phyloP scores from a whole-genome alignment of 2,888 invertebrate genomes.

The Nowickia ferox region DNA sequence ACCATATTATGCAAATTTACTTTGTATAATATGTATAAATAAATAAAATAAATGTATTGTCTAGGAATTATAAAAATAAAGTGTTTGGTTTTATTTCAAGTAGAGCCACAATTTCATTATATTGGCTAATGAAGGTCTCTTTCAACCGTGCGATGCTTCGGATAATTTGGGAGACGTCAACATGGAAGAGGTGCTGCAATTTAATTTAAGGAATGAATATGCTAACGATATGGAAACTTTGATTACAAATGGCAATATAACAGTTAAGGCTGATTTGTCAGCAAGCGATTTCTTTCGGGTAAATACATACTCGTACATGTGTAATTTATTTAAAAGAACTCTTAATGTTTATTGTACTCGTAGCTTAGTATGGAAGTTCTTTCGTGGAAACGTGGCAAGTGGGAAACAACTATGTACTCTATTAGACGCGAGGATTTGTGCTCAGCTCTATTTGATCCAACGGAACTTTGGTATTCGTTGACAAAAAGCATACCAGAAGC shows the following conservation, averaged over 20 bases:
- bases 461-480: constrained; percentile 64
- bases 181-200: constrained; percentile 35
- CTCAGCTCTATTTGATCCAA: constrained; percentile 43
- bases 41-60: not conserved
- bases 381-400: constrained; percentile 65
- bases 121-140: constrained; percentile 55
- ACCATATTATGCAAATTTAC: too few relatives aligned
- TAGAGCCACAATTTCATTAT: constrained; percentile 62
- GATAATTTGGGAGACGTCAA: constrained; percentile 52
- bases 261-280: constrained; percentile 34
- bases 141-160: constrained; percentile 41
- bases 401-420: constrained; percentile 61
- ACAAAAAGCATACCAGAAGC: constrained; percentile 52
- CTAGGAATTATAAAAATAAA: not conserved
- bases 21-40: too few relatives aligned
- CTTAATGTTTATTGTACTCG: not conserved
- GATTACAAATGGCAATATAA: constrained; percentile 63
- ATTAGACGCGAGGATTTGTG: constrained; percentile 68
- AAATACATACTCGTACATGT: constrained; percentile 6
- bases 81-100: not conserved
- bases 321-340: not conserved
- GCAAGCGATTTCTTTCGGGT: constrained; percentile 50
- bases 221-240: constrained; percentile 69
- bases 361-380: constrained; percentile 58
- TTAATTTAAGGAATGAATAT: constrained; percentile 50